Conservation (phyloP, 2,797 vertebrate genomes). For the Ibycter americanus region DNA sequence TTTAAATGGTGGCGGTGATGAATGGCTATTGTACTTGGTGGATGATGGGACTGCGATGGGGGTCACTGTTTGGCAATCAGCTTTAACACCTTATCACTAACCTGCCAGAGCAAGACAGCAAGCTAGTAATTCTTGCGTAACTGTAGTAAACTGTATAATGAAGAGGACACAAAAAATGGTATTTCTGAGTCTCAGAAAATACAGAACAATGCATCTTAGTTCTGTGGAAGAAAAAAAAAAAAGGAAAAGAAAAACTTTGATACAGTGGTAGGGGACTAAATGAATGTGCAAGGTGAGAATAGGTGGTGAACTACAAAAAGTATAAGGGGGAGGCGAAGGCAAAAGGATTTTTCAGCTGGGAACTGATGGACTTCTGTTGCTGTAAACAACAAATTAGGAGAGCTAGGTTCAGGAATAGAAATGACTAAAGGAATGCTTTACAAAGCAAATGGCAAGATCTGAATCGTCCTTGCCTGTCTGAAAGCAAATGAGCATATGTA, state of each 20-base stretch:
- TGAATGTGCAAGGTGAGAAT: not conserved
- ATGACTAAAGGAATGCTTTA: not conserved
- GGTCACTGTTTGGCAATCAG: not conserved
- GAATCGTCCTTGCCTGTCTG: not conserved
- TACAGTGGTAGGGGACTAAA: not conserved
- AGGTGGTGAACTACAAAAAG: not conserved
- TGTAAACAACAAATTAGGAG: not conserved
- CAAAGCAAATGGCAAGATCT: not conserved
- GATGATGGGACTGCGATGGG: not conserved
- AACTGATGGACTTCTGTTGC: not conserved
- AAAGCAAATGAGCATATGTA: not conserved
- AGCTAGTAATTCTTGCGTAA: not conserved
- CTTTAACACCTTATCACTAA: not conserved
- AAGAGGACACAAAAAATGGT: not conserved
- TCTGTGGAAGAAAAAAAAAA: not conserved
- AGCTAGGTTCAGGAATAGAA: not conserved
- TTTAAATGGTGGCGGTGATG: not conserved
- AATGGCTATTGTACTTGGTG: not conserved
- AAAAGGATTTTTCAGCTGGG: not conserved
- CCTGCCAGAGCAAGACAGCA: not conserved
- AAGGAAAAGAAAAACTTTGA: not conserved
- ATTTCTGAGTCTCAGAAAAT: not conserved
- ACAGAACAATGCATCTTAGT: not conserved
- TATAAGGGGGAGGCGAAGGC: not conserved
- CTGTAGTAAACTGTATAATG: accelerated